These are phyloP conservation scores for Sinocyclocheilus anshuiensis DNA, from an alignment of 2,113 vertebrate species.

Conservation along the genomic window DNA sequence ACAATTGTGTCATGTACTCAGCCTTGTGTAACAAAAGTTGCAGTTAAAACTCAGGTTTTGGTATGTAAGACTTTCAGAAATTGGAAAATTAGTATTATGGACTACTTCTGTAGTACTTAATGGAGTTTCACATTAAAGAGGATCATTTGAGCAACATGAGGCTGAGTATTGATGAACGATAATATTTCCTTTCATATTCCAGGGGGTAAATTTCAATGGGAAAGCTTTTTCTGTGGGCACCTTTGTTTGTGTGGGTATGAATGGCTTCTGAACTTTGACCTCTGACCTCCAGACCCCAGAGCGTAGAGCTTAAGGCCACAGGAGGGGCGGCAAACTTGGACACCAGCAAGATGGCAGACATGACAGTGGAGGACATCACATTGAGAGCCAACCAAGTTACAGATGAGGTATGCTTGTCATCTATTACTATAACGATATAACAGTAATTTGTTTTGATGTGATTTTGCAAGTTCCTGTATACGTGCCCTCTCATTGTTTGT, in stretches of 20 bases:
- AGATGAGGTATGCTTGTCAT: slow-evolving; percentile 83
- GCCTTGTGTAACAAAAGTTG: background rate
- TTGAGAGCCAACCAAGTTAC: slow-evolving; percentile 88
- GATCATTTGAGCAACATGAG: background rate
- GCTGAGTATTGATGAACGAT: background rate
- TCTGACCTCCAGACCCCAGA: slow-evolving; percentile 67
- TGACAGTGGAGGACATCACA: slow-evolving; percentile 86
- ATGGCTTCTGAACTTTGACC: background rate
- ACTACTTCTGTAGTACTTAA: background rate
- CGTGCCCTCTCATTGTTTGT: background rate
- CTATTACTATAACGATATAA: background rate
- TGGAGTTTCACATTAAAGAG: background rate
- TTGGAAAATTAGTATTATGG: background rate
- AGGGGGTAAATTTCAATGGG: background rate
- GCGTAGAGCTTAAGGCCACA: slow-evolving; percentile 66
- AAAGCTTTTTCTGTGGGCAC: background rate
- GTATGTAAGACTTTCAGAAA: background rate
- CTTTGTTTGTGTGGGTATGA: background rate
- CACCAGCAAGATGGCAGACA: slow-evolving; percentile 84
- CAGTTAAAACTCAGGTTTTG: background rate
- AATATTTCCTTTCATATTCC: background rate
- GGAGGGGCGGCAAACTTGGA: slow-evolving; percentile 65
- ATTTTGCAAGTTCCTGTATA: background rate
- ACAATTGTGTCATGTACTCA: background rate
- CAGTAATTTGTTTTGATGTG: background rate